Evolutionary conservation across 2,888 invertebrate species (phyloP).

Genomic region (Gortyna flavago): DNA sequence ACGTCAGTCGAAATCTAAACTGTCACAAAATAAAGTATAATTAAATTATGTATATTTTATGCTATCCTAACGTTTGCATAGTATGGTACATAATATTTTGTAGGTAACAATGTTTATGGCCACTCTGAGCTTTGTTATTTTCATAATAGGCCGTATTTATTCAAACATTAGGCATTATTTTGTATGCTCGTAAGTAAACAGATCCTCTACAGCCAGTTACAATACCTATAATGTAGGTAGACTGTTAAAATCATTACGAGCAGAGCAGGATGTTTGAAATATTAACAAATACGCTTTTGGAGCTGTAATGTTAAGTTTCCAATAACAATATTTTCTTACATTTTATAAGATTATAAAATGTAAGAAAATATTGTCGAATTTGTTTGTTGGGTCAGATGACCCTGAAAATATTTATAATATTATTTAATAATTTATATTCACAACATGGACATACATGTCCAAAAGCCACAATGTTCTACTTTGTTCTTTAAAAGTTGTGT

Average conservation of each 20-base stretch:
- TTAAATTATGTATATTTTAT: not conserved
- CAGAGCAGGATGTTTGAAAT: not conserved
- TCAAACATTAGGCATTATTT: not conserved
- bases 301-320: not conserved
- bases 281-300: not conserved
- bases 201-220: not conserved
- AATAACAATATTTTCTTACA: slow-evolving; percentile 1
- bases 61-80: not conserved
- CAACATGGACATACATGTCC: slow-evolving; percentile 7
- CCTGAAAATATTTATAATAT: slow-evolving; percentile 9
- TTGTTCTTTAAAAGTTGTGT: slow-evolving; percentile 15
- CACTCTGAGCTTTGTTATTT: not conserved
- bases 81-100: not conserved
- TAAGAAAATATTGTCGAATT: too few relatives aligned
- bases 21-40: not conserved
- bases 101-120: not conserved
- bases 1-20: not conserved
- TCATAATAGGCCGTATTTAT: not conserved
- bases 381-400: too few relatives aligned
- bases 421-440: slow-evolving; percentile 1
- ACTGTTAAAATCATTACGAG: slow-evolving; percentile 13
- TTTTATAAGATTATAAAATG: too few relatives aligned
- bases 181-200: not conserved
- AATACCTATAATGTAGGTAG: not conserved
- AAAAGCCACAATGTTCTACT: slow-evolving; percentile 14